Percentiles rank a stretch among this genome's conserved stretches.
These are phyloP conservation scores for Scelioninae gen. 1 DNA, from an alignment of 2,888 invertebrate species.

Conservation along the genomic window DNA sequence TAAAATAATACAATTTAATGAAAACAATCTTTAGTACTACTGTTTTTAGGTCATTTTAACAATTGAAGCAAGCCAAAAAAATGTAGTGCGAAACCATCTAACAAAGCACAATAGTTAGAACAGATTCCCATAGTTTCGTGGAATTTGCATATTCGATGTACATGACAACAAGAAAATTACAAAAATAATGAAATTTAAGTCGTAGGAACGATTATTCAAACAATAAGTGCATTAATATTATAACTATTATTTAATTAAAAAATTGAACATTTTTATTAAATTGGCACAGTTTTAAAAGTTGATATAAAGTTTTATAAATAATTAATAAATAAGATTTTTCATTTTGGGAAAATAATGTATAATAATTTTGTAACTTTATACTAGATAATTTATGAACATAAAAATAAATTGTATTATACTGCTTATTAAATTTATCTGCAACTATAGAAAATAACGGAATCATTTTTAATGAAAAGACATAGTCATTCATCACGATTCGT, in stretches of 20 bases:
- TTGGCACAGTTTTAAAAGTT: too few relatives aligned
- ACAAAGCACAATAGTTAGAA: slow-evolving; percentile 71
- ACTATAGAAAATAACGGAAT: slow-evolving; percentile 31
- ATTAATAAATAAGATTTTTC: too few relatives aligned
- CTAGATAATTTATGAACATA: too few relatives aligned
- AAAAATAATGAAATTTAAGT: too few relatives aligned
- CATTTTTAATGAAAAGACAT: slow-evolving; percentile 11
- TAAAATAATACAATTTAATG: not conserved
- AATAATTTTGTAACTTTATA: too few relatives aligned
- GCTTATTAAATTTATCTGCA: not conserved
- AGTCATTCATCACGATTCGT: slow-evolving; percentile 33
- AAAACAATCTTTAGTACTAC: not conserved
- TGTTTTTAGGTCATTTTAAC: slow-evolving; percentile 12
- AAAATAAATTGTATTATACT: too few relatives aligned
- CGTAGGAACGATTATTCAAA: too few relatives aligned
- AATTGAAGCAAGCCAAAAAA: slow-evolving; percentile 39
- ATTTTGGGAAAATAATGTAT: too few relatives aligned
- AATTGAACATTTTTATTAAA: too few relatives aligned
- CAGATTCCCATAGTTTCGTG: slow-evolving; percentile 62
- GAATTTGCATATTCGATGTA: slow-evolving; percentile 54
- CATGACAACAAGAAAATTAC: slow-evolving; percentile 17
- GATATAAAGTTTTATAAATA: too few relatives aligned
- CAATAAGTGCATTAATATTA: too few relatives aligned
- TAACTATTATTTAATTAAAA: too few relatives aligned
- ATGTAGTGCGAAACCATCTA: slow-evolving; percentile 32